A percentile compares a stretch with the other conserved stretches of the same genome.
These are phyloP conservation scores for Pheosia tremula DNA, from an alignment of 2,888 invertebrate species.

Conservation along the genomic window DNA sequence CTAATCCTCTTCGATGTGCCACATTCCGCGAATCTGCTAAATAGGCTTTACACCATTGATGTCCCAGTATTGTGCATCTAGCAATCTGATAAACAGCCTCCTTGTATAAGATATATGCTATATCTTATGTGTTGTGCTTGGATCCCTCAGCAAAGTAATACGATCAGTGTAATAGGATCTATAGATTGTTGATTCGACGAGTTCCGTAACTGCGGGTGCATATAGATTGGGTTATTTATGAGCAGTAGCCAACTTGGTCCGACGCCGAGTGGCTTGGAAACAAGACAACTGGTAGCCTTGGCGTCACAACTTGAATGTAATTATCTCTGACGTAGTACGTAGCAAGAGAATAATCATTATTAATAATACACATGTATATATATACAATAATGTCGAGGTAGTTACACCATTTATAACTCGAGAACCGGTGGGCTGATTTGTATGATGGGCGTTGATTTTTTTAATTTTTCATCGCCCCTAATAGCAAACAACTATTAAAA, in stretches of 20 bases:
- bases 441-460: no score
- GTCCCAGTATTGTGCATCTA: slow-evolving; percentile 29
- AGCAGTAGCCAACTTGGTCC: slow-evolving; percentile 3
- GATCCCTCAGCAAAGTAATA: neutral
- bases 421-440: no score
- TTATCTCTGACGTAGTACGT: neutral
- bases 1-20: slow-evolving; percentile 23
- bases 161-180: neutral
- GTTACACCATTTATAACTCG: no score
- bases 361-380: no score
- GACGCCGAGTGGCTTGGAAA: neutral
- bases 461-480: no score
- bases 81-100: slow-evolving; percentile 22
- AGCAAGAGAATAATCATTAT: neutral
- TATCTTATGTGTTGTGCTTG: neutral
- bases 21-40: slow-evolving; percentile 28
- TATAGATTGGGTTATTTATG: slow-evolving; percentile 8
- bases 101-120: slow-evolving; percentile 15
- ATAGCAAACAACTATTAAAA: no score
- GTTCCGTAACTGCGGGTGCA: slow-evolving; percentile 6
- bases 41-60: slow-evolving; percentile 22
- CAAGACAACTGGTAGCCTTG: neutral
- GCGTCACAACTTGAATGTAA: neutral
- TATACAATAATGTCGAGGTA: no score
- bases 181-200: slow-evolving; percentile 3